These are phyloP conservation scores for Oryctolagus cuniculus DNA, from an alignment of 2,113 vertebrate species.

Conservation along the genomic window mOryCun1.1 NC_091434.1:26247501-26248000, in stretches of 20 bases:
- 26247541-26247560: not conserved
- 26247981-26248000: constrained; percentile 23
- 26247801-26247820: not conserved
- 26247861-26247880: not conserved
- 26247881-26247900: not conserved
- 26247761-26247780: not conserved
- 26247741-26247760: not conserved
- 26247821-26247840: not conserved
- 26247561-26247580: not conserved
- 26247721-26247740: not conserved
- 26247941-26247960: not conserved
- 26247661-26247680: not conserved
- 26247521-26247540: not conserved
- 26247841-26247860: not conserved
- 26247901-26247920: constrained; percentile 6
- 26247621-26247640: not conserved
- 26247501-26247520: not conserved
- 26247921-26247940: not conserved
- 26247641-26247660: not conserved
- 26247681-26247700: not conserved
- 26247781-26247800: not conserved
- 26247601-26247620: not conserved
- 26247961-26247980: not conserved
- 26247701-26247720: not conserved
- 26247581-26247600: not conserved